Conservation (phyloP, 1,140 invertebrate species). For the Pemphigus obesinymphae region DNA sequence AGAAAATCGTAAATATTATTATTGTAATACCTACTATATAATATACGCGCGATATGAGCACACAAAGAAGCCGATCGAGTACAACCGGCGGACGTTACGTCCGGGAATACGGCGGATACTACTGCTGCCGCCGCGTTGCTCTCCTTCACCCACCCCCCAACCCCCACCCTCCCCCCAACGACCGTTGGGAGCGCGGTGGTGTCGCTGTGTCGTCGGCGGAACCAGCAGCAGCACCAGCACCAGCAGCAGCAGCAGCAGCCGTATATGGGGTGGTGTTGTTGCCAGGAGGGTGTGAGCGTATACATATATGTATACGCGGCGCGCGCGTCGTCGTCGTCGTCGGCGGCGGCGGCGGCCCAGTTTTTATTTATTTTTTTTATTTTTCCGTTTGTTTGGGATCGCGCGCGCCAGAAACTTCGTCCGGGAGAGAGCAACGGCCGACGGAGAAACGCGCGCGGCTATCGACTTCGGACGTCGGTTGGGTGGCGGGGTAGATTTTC, state of each 20-base stretch:
- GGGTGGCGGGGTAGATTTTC: neutral
- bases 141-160: too few species aligned
- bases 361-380: too few species aligned
- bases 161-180: too few species aligned
- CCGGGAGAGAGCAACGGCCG: neutral
- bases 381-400: too few species aligned
- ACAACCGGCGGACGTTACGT: conserved; percentile 16
- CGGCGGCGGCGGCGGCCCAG: neutral
- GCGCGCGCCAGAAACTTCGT: neutral
- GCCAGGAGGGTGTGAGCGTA: neutral
- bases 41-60: neutral
- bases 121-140: neutral
- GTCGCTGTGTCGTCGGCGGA: neutral
- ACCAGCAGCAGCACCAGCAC: neutral
- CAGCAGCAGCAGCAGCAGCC: neutral
- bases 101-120: neutral
- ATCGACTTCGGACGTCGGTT: neutral
- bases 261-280: neutral
- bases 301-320: neutral
- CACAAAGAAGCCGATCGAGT: neutral
- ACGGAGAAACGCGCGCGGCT: conserved; percentile 3
- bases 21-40: too few species aligned
- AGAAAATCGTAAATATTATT: too few species aligned
- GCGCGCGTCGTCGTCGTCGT: neutral
- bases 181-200: neutral